Base-by-base conservation (phyloP, 1,140 invertebrate species). In the Trichonephila clavata region DNA sequence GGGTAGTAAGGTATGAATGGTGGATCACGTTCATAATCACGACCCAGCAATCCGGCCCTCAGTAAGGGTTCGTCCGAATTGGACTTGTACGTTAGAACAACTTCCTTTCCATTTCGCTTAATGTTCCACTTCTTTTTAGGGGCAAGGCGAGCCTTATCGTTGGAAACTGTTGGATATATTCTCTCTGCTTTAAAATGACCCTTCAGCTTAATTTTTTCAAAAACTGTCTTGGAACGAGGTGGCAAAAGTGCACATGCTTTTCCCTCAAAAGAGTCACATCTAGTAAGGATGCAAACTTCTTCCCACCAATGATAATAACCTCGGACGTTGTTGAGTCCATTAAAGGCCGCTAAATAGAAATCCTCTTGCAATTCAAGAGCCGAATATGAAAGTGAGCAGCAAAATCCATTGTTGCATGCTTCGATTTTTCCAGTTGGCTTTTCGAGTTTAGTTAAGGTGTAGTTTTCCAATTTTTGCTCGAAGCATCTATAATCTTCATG, bases 251-350 rank as follows among this genome's bases (percentile, higher is more conserved):
- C 63, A 65, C 91, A 90, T 20, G 39, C 27, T 59, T 94, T 87
- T 0, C 39, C 83, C 50, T 80, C 81, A 18, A 80, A 61, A 6
- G 87, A 24, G 43, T 94, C 90, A 68, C 94, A 95, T 39, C 86
- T 68, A 68, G 91, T 43, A 27, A 95, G n/a, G 1, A 90, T 14
- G 86, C 94, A 95, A 24, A 39, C 50, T 88, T 95, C 94, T 92
- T 94, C 93, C 39, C 90, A 63, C 87, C 90, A 94, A 2, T 84
- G 83, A 71, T 90, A 95, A 61, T 88, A 71, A 14, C 61, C 80
- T 2, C 16, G 18, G 39, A 77, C 87, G 27, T 83, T 39, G 50
- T 87, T 90, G 4, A 57, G 24, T 39, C 94, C 92, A 89, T 39
- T 88, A 32, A 89, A 91, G 43, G 81, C 77, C 61, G 84, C 71